Percentiles rank a stretch among this genome's conserved stretches.
These are phyloP conservation scores for Aegypius monachus DNA, from an alignment of 2,113 vertebrate genomes.

Conservation along the genomic window DNA sequence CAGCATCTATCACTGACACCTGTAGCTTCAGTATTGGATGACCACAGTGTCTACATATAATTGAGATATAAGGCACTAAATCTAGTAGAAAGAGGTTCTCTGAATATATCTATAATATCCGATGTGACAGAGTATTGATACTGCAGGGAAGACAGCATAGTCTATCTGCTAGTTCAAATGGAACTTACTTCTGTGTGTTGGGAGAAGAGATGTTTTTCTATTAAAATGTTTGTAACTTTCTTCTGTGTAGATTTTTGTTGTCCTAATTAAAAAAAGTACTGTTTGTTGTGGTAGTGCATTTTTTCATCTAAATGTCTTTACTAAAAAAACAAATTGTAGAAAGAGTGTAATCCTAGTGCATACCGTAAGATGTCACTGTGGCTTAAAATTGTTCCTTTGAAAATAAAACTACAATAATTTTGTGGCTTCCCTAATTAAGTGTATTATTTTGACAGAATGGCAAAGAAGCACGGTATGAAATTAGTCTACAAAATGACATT, in stretches of 20 bases:
- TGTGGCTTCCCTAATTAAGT: not conserved
- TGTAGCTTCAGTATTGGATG: not conserved
- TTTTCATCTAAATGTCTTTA: not conserved
- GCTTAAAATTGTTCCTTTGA: not conserved
- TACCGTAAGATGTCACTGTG: conserved; percentile 57
- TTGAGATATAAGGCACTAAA: not conserved
- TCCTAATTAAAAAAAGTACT: not conserved
- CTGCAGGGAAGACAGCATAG: not conserved
- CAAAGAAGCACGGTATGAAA: conserved; percentile 91
- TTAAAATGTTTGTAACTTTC: not conserved
- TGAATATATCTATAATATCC: not conserved
- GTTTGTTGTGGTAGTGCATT: not conserved
- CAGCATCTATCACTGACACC: not conserved
- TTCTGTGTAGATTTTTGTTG: not conserved
- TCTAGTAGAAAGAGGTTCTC: not conserved
- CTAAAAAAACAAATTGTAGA: not conserved
- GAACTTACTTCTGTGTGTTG: not conserved
- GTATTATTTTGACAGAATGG: conserved; percentile 83
- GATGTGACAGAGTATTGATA: not conserved
- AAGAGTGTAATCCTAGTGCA: not conserved
- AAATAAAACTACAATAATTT: not conserved
- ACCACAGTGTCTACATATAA: not conserved
- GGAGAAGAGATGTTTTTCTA: not conserved
- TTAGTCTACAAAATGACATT: conserved; percentile 90
- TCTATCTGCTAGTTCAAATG: not conserved